Evolutionary conservation across 64 coral and sea anemone species (phyloP).

Genomic region (Astreopora myriophthalma): DNA sequence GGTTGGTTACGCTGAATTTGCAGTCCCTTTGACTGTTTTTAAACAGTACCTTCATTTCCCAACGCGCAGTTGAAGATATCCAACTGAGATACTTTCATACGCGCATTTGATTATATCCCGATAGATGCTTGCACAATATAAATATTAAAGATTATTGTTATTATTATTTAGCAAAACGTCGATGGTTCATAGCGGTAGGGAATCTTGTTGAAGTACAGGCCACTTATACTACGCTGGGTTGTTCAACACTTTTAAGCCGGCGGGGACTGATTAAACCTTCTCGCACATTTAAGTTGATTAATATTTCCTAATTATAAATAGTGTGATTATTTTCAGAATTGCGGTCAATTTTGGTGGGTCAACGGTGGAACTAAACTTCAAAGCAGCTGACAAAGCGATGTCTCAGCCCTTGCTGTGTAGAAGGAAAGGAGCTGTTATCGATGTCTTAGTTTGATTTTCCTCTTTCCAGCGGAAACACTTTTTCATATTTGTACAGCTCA

Average conservation of each 20-base stretch:
- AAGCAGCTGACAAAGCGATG: conserved; percentile 12
- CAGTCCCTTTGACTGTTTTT: background rate
- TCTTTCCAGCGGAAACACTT: background rate
- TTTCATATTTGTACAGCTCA: background rate
- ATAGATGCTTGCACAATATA: no score
- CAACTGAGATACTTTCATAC: no score
- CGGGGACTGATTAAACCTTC: no score
- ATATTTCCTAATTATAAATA: background rate
- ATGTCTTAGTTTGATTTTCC: conserved; percentile 28
- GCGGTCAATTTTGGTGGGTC: conserved; percentile 54
- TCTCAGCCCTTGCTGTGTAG: conserved; percentile 47
- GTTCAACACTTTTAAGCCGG: no score
- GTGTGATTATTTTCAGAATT: conserved; percentile 27
- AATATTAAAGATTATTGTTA: no score
- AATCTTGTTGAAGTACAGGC: background rate
- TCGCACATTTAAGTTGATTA: background rate
- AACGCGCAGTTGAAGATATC: no score
- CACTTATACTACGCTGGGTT: background rate
- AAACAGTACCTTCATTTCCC: background rate
- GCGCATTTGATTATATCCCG: no score
- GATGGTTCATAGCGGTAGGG: no score
- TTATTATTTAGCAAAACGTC: no score
- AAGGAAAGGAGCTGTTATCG: conserved; percentile 47
- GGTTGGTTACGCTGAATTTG: background rate
- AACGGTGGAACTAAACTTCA: conserved; percentile 33